Percentiles rank a stretch among this genome's conserved stretches.
Evolutionary conservation across 2,113 vertebrate species (phyloP).

Genomic region (Ochotona princeps): DNA sequence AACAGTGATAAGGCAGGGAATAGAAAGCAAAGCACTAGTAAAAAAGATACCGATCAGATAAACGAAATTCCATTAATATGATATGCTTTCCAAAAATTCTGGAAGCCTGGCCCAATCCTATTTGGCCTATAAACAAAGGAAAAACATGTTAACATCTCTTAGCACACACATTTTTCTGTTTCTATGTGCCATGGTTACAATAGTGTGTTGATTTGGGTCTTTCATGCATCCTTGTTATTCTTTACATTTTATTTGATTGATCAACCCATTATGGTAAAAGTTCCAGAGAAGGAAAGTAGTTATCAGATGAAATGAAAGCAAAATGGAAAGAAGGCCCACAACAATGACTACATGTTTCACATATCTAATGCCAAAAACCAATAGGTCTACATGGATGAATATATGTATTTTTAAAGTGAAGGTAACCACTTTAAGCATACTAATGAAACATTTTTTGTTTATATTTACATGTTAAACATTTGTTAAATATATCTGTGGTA

Average conservation of each 20-base stretch:
- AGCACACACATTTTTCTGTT: conserved; percentile 42
- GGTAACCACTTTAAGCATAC: not conserved
- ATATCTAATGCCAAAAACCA: not conserved
- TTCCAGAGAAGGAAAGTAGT: conserved; percentile 53
- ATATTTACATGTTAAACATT: not conserved
- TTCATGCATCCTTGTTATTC: conserved; percentile 59
- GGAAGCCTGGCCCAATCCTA: conserved; percentile 4
- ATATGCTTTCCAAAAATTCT: conserved; percentile 61
- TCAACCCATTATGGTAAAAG: conserved; percentile 44
- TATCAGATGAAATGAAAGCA: conserved; percentile 52
- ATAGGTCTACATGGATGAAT: not conserved
- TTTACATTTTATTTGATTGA: conserved; percentile 54
- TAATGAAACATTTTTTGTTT: not conserved
- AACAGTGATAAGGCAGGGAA: not conserved
- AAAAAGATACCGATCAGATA: conserved; percentile 33
- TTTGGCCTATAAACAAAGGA: conserved; percentile 57
- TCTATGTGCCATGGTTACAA: conserved; percentile 28
- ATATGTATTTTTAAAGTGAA: not conserved
- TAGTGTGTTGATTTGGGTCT: conserved; percentile 40
- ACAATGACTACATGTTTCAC: conserved; percentile 8
- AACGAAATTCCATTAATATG: conserved; percentile 49
- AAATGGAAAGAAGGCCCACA: conserved; percentile 24
- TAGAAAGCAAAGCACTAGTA: not conserved
- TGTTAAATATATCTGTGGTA: not conserved
- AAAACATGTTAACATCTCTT: conserved; percentile 36